Conservation (phyloP, 2,797 vertebrate genomes). For the Periophthalmus magnuspinnatus region DNA sequence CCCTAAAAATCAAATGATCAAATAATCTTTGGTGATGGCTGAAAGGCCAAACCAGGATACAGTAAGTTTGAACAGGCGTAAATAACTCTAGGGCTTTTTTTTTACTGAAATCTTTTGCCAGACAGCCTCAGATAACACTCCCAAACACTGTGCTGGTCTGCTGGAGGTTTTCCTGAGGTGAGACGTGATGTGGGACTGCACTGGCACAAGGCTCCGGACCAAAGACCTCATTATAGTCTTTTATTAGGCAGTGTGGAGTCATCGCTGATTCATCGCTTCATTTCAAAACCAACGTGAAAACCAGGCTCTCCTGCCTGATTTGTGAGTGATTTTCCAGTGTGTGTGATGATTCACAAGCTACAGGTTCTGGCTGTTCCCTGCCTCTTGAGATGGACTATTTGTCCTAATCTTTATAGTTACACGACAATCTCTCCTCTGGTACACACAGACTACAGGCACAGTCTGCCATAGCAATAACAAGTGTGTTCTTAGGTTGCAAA, state of each 20-base stretch:
- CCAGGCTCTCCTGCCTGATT: constrained; percentile 5
- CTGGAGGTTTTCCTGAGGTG: constrained; percentile 18
- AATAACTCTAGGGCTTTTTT: constrained; percentile 36
- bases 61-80: constrained; percentile 16
- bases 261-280: constrained; percentile 33
- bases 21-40: neutral
- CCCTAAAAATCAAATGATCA: no score
- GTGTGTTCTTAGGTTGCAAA: constrained; percentile 20
- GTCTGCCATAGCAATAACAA: constrained; percentile 6
- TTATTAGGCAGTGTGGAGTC: constrained; percentile 21
- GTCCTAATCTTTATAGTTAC: constrained; percentile 45
- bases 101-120: constrained; percentile 20
- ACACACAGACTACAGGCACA: constrained; percentile 29
- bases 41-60: constrained; percentile 19
- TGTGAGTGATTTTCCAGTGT: constrained; percentile 3
- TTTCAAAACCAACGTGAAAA: constrained; percentile 30
- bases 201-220: neutral
- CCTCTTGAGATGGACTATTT: constrained; percentile 31
- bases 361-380: constrained; percentile 17
- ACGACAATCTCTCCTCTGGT: constrained; percentile 28
- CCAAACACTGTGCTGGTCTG: constrained; percentile 17
- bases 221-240: constrained; percentile 30
- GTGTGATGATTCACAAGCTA: constrained; percentile 13
- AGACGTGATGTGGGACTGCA: constrained; percentile 16
- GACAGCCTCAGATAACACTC: constrained; percentile 54